phyloP scores from a whole-genome alignment of 1,140 invertebrate species.

The Saccostrea echinata region DNA sequence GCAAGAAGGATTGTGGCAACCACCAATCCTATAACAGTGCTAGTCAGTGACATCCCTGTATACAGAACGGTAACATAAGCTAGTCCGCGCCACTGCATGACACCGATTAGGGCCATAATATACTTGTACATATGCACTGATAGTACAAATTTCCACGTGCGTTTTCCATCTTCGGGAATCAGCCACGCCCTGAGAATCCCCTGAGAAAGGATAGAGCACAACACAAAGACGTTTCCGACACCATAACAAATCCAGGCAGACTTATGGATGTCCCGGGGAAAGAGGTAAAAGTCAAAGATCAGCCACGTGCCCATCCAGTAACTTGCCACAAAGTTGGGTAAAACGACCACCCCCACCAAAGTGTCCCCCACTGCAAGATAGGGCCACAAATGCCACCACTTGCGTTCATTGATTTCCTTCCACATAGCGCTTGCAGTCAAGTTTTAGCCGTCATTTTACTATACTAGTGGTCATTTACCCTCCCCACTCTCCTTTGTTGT shows the following conservation, averaged over 20 bases:
- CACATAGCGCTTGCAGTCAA: neutral
- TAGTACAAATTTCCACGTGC: neutral
- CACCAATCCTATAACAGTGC: neutral
- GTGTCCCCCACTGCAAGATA: constrained; percentile 19
- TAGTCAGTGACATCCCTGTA: constrained; percentile 30
- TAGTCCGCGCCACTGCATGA: constrained; percentile 25
- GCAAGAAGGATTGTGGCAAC: neutral
- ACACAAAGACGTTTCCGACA: neutral
- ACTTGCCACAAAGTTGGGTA: constrained; percentile 21
- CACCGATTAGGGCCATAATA: neutral
- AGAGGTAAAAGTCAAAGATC: constrained; percentile 19
- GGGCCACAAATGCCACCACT: constrained; percentile 6
- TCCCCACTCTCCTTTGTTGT: neutral
- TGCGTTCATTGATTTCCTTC: neutral
- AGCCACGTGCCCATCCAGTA: constrained; percentile 41
- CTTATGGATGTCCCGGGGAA: neutral
- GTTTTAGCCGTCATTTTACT: neutral
- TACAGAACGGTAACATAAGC: constrained; percentile 22
- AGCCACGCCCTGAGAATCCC: neutral
- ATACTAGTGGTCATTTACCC: neutral
- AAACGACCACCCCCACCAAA: neutral
- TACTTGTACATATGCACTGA: neutral
- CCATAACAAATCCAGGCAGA: constrained; percentile 26
- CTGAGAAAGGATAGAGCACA: neutral
- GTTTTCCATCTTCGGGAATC: neutral